Percentiles rank a stretch among this genome's conserved stretches.
phyloP scores from a whole-genome alignment of 2,797 vertebrate species.

The Carduelis carduelis region DNA sequence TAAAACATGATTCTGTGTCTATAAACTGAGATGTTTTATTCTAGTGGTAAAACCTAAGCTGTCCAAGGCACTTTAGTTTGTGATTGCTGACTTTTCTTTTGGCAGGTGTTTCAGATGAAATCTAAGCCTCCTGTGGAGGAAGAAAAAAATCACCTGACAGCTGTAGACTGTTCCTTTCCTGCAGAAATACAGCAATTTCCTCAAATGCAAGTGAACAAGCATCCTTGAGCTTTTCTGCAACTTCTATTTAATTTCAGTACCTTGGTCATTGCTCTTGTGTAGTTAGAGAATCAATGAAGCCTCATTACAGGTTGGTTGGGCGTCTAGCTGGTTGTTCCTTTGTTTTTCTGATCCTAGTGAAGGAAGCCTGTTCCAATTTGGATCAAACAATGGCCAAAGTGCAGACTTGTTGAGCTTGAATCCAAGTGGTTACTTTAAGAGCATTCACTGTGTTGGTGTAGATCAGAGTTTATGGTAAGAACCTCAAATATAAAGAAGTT shows the following conservation, averaged over 20 bases:
- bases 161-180: slow-evolving; percentile 57
- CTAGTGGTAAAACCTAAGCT: slow-evolving; percentile 5
- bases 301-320: neutral
- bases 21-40: neutral
- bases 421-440: neutral
- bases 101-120: slow-evolving; percentile 64
- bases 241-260: neutral
- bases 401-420: neutral
- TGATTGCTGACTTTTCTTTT: slow-evolving; percentile 63
- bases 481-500: neutral
- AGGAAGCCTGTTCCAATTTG: neutral
- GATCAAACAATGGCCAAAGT: neutral
- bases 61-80: slow-evolving; percentile 51
- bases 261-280: neutral
- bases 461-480: neutral
- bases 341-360: neutral
- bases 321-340: neutral
- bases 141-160: slow-evolving; percentile 52
- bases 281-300: neutral
- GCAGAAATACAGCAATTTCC: slow-evolving; percentile 50
- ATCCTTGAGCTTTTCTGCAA: slow-evolving; percentile 31
- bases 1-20: neutral
- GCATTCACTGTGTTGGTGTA: neutral
- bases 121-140: slow-evolving; percentile 63
- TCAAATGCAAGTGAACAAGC: slow-evolving; percentile 37